Evolutionary conservation across 1,140 invertebrate genomes (phyloP).

Genomic region (Zophobas atratus): DNA sequence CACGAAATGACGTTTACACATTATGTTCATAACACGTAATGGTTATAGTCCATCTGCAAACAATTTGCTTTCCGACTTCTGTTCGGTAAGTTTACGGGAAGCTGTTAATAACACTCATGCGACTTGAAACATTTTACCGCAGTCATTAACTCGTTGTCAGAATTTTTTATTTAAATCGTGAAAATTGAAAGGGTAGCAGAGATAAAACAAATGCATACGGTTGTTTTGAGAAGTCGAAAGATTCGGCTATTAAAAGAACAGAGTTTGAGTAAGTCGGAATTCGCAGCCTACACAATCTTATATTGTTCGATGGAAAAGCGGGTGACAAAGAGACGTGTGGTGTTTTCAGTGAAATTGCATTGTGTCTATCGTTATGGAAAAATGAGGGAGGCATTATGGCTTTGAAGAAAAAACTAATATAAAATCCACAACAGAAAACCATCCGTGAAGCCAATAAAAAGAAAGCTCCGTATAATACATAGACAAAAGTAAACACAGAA

Average conservation of each 20-base stretch:
- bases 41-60: not conserved
- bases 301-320: not conserved
- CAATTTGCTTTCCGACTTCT: not conserved
- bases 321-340: not conserved
- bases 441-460: slow-evolving; percentile 41
- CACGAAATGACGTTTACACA: not conserved
- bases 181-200: too few relatives aligned
- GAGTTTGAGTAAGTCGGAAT: too few relatives aligned
- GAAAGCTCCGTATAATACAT: slow-evolving; percentile 42
- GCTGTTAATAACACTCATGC: not conserved
- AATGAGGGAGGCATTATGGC: slow-evolving; percentile 19
- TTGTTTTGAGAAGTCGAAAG: too few relatives aligned
- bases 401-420: slow-evolving; percentile 42
- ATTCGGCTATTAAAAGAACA: too few relatives aligned
- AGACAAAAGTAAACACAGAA: slow-evolving; percentile 51
- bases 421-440: slow-evolving; percentile 45
- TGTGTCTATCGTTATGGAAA: slow-evolving; percentile 29
- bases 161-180: too few relatives aligned
- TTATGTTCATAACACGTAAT: not conserved
- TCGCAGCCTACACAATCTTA: too few relatives aligned
- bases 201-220: too few relatives aligned
- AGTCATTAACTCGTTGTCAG: too few relatives aligned
- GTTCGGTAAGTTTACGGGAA: not conserved
- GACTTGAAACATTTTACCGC: too few relatives aligned
- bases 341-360: slow-evolving; percentile 1